A percentile compares a stretch with the other conserved stretches of the same genome.
Evolutionary conservation across 1,140 invertebrate genomes (phyloP).

Genomic region (Drosophila oshimai): DNA sequence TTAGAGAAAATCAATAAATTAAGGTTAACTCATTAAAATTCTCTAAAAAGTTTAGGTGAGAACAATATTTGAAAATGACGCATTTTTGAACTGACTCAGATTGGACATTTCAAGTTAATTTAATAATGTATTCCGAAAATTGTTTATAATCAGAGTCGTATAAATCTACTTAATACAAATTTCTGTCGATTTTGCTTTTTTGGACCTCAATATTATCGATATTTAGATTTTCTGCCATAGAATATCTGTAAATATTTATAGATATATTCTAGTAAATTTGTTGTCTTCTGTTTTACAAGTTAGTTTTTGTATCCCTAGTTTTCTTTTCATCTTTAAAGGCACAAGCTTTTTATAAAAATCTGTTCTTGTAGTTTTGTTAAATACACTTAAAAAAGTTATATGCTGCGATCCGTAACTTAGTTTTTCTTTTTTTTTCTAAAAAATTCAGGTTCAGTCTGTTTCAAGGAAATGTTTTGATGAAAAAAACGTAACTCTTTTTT

Average conservation of each 20-base stretch:
- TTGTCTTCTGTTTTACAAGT: constrained; percentile 24
- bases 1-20: constrained; percentile 1
- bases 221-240: constrained; percentile 14
- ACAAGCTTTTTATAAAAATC: constrained; percentile 76
- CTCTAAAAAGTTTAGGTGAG: not conserved
- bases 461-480: constrained; percentile 76
- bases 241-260: constrained; percentile 21
- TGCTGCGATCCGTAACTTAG: constrained; percentile 50
- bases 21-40: not conserved
- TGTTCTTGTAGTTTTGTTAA: constrained; percentile 51
- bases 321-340: constrained; percentile 63
- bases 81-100: constrained; percentile 4
- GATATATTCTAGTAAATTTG: constrained; percentile 35
- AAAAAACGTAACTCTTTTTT: constrained; percentile 67
- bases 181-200: constrained; percentile 20
- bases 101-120: not conserved
- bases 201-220: constrained; percentile 37
- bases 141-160: not conserved
- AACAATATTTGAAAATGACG: not conserved
- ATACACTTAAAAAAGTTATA: constrained; percentile 59
- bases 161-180: constrained; percentile 43
- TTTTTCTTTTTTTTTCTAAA: constrained; percentile 42
- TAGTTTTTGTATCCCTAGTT: constrained; percentile 61
- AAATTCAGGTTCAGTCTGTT: constrained; percentile 73
- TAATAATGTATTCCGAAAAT: not conserved